Evolutionary conservation across 2,888 invertebrate species (phyloP).

Genomic region (Ophraella communa): DNA sequence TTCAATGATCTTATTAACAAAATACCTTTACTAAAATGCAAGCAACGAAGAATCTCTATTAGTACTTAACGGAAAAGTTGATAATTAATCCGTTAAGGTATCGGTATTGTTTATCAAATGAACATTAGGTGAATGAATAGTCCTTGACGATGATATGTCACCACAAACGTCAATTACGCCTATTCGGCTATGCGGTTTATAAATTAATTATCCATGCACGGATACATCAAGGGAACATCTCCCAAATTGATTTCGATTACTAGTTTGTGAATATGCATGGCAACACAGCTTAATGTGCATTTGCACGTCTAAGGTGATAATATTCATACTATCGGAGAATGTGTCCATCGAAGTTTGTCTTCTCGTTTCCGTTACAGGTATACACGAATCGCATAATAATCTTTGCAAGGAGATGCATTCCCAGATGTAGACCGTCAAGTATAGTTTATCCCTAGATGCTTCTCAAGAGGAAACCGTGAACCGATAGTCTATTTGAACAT

Average conservation of each 20-base stretch:
- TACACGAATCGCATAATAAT: constrained; percentile 15
- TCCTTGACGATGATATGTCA: constrained; percentile 15
- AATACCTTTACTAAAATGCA: too few species aligned
- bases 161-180: constrained; percentile 22
- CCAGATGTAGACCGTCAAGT: not conserved
- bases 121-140: not conserved
- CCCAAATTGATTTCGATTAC: constrained; percentile 25
- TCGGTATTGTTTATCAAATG: not conserved
- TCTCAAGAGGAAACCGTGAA: not conserved
- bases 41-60: too few species aligned
- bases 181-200: constrained; percentile 14
- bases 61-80: not conserved
- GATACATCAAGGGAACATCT: constrained; percentile 23
- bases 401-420: not conserved
- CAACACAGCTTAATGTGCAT: constrained; percentile 3
- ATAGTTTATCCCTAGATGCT: not conserved
- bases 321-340: constrained; percentile 4
- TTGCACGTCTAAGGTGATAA: constrained; percentile 10
- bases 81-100: not conserved
- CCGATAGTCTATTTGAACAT: not conserved
- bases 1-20: too few species aligned
- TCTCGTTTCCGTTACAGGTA: not conserved
- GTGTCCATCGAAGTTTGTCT: constrained; percentile 2
- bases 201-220: constrained; percentile 24
- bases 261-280: constrained; percentile 18